Base-by-base conservation (phyloP, 1,140 invertebrate species). In the Drosophila bifasciata region DNA sequence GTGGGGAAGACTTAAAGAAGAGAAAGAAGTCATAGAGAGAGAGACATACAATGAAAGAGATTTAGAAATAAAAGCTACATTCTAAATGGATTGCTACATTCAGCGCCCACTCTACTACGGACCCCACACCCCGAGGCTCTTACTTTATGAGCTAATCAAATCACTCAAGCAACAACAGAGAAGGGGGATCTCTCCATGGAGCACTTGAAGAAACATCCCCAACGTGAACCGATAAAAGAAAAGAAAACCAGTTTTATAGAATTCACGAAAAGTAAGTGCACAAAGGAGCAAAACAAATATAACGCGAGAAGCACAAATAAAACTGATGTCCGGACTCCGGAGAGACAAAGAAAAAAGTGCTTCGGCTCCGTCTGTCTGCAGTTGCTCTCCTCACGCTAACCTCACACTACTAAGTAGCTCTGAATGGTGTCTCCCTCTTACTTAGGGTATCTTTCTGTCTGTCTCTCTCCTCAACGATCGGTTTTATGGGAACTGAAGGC, bases 161-260 rank as follows among this genome's bases (percentile, higher is more conserved):
- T 68, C 66, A 69, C 50, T 53, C 23, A 68, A 68, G 66, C 66
- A 68, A 49, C 40, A 11, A 13, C 3, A 13, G 11, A 36, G 32
- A 11, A 11, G 32, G 32, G 32, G 32, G 32, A 36, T 36, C 32
- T 36, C 11, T 36, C 11, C 32, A 1, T 13, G 11, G 49, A 68
- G 23, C 62, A 68, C 28, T 67, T 36, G 28, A 39, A 45, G 21
- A 61, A 43, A 58, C 71, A 55, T 71, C 45, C 67, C 45, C 44
- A 53, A 60, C 43, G 53, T n/a, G 28, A 36, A 63, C 64, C 64
- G 43, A 73, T 72, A 48, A 48, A 63, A 62, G 23, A 72, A 73
- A 48, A 17, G 51, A 71, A 73, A 75, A 73, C 72, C 72, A 75
- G 72, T 75, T 75, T 74, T 74, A 73, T 75, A 75, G 72, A 75